phyloP scores from a whole-genome alignment of 2,888 invertebrate species.

The Helleia helle region DNA sequence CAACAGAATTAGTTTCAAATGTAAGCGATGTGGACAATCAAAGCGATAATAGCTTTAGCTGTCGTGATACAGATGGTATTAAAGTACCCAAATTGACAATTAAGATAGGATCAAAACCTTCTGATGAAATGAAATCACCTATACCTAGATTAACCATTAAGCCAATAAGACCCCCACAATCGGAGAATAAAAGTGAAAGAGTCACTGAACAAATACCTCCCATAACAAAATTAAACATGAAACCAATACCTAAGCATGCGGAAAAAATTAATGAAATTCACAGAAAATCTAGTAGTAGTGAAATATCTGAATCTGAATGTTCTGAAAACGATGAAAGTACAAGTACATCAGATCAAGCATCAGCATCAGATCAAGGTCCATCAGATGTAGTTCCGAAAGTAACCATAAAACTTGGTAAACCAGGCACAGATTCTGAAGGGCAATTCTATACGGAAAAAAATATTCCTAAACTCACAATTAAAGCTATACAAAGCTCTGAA shows the following conservation, averaged over 20 bases:
- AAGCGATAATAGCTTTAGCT: constrained; percentile 26
- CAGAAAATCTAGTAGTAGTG: constrained; percentile 67
- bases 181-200: constrained; percentile 27
- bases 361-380: constrained; percentile 53
- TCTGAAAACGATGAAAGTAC: constrained; percentile 71
- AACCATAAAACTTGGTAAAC: constrained; percentile 62
- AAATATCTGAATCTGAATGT: constrained; percentile 68
- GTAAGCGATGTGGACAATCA: constrained; percentile 18
- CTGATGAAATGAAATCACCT: constrained; percentile 51
- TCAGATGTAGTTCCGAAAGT: constrained; percentile 58
- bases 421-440: constrained; percentile 58
- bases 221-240: constrained; percentile 63
- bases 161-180: constrained; percentile 38
- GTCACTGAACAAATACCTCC: constrained; percentile 44
- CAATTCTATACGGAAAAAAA: constrained; percentile 60
- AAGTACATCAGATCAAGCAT: constrained; percentile 59
- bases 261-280: constrained; percentile 61
- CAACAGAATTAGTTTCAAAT: constrained; percentile 22
- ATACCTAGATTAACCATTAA: constrained; percentile 60
- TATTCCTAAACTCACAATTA: constrained; percentile 60
- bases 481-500: constrained; percentile 49
- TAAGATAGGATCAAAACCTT: constrained; percentile 49
- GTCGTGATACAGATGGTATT: constrained; percentile 28
- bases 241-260: constrained; percentile 61
- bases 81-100: constrained; percentile 69